Conservation (phyloP, 1,140 invertebrate genomes). For the Meloidogyne chitwoodi region DNA sequence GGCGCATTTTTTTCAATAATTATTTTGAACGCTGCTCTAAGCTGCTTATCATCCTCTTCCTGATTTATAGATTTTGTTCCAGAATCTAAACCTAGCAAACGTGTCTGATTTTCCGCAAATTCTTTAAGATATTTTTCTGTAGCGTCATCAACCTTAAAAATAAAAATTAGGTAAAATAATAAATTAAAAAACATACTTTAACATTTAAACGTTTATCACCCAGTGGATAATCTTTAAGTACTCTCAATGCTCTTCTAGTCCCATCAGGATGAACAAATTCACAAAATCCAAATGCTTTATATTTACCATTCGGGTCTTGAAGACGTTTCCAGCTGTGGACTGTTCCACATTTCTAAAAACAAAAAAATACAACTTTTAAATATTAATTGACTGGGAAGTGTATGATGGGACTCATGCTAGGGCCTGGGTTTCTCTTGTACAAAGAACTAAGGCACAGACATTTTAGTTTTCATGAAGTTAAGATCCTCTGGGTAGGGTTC, state of each 20-base stretch:
- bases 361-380: too few species aligned
- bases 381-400: too few species aligned
- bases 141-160: slow-evolving; percentile 49
- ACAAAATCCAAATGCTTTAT: slow-evolving; percentile 91
- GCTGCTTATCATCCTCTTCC: slow-evolving; percentile 20
- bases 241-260: slow-evolving; percentile 82
- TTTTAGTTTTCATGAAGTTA: too few species aligned
- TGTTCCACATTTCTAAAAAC: slow-evolving; percentile 71
- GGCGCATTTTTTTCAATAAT: slow-evolving; percentile 22
- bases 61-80: slow-evolving; percentile 17
- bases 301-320: slow-evolving; percentile 71
- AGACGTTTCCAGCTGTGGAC: slow-evolving; percentile 94
- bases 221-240: slow-evolving; percentile 87
- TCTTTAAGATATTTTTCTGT: slow-evolving; percentile 36
- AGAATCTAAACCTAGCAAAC: background rate
- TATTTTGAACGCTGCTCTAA: slow-evolving; percentile 19
- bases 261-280: slow-evolving; percentile 86
- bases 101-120: slow-evolving; percentile 5
- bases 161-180: background rate
- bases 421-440: too few species aligned
- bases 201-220: slow-evolving; percentile 77
- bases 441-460: too few species aligned
- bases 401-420: too few species aligned
- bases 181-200: slow-evolving; percentile 41
- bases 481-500: too few species aligned